A percentile compares a stretch with the other conserved stretches of the same genome.
These are phyloP conservation scores for Amphipyra berbera DNA, from an alignment of 2,888 invertebrate genomes.

Conservation along the genomic window DNA sequence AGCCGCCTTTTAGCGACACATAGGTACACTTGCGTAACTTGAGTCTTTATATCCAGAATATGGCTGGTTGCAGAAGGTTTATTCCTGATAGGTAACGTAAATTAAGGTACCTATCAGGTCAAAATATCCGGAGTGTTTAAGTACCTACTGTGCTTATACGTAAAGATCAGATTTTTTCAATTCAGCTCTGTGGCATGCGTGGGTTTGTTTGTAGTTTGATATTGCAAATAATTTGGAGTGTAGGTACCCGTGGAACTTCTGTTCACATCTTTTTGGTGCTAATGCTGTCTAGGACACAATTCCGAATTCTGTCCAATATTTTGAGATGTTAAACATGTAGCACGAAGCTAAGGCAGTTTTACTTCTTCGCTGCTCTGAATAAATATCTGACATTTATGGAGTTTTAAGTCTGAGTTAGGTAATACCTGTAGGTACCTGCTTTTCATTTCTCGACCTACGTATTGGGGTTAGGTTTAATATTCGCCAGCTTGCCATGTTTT, in stretches of 20 bases:
- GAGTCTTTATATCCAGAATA: constrained; percentile 1
- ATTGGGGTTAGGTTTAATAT: too few species aligned
- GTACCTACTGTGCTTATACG: too few species aligned
- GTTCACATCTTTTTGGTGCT: not conserved
- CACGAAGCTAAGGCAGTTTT: constrained; percentile 42
- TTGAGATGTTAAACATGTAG: constrained; percentile 36
- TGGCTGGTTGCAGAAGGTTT: constrained; percentile 21
- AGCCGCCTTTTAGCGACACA: constrained; percentile 38
- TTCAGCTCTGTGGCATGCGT: too few species aligned
- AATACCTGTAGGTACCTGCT: constrained; percentile 15
- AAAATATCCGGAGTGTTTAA: not conserved
- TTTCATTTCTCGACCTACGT: constrained; percentile 27
- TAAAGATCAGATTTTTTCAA: too few species aligned
- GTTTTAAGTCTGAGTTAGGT: constrained; percentile 22
- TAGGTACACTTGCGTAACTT: constrained; percentile 55
- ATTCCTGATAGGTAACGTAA: not conserved
- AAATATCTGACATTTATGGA: constrained; percentile 15
- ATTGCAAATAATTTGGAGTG: not conserved
- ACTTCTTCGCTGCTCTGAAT: constrained; percentile 31
- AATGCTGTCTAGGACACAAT: constrained; percentile 13
- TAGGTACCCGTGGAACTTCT: constrained; percentile 13
- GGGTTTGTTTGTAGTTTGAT: too few species aligned
- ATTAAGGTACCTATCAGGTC: not conserved
- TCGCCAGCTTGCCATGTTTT: too few species aligned
- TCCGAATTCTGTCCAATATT: constrained; percentile 3